A percentile compares a stretch with the other conserved stretches of the same genome.
phyloP scores from a whole-genome alignment of 2,113 vertebrate species.

The Physeter macrocephalus region DNA sequence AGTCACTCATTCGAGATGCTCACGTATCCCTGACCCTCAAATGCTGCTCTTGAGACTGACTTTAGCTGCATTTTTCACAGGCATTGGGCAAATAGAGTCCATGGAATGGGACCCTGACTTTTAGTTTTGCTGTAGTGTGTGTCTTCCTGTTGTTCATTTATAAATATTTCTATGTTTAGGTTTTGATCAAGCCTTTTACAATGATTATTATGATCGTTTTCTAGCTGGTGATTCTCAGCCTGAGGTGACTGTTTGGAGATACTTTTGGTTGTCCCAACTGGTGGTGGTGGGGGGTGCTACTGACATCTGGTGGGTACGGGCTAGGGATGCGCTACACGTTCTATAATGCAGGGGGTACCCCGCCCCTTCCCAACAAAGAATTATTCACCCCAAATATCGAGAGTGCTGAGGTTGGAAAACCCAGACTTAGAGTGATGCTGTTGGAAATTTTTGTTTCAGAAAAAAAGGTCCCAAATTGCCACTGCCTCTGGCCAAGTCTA shows the following conservation, averaged over 20 bases:
- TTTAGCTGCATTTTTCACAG: background rate
- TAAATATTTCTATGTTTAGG: background rate
- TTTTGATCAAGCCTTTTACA: background rate
- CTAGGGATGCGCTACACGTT: background rate
- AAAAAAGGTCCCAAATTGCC: background rate
- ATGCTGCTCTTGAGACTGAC: background rate
- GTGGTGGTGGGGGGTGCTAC: background rate
- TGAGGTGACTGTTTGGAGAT: background rate
- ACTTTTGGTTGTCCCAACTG: background rate
- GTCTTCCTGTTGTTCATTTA: background rate
- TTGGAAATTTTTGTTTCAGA: background rate
- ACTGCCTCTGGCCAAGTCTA: background rate
- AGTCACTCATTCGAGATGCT: background rate
- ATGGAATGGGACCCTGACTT: background rate
- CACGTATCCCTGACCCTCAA: background rate
- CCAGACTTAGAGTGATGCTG: background rate
- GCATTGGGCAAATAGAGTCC: background rate
- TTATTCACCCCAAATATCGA: background rate
- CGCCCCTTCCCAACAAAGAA: background rate
- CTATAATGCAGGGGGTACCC: background rate
- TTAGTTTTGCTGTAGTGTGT: background rate
- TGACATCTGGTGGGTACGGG: background rate
- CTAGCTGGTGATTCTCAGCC: background rate
- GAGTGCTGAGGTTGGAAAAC: background rate
- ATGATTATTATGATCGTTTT: background rate